These are phyloP conservation scores for Chymomyza procnemis DNA, from an alignment of 2,888 invertebrate species.

Conservation along the genomic window DNA sequence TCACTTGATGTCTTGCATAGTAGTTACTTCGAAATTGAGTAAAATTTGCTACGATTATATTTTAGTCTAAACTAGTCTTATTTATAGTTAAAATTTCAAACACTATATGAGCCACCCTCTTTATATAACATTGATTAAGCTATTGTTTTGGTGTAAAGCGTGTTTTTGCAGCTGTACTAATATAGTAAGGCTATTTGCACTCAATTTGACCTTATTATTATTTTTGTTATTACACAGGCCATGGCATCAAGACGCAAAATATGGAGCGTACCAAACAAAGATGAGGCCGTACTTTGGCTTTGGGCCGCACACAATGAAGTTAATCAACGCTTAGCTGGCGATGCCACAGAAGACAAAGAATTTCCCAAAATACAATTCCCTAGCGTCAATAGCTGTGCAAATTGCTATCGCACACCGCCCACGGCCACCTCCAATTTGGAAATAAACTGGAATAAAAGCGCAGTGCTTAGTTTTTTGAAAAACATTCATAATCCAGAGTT, in stretches of 20 bases:
- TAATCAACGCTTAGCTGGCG: conserved; percentile 91
- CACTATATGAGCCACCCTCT: too few relatives aligned
- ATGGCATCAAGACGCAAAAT: conserved; percentile 88
- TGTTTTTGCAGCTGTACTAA: conserved; percentile 10
- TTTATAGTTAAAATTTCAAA: too few relatives aligned
- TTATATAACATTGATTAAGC: too few relatives aligned
- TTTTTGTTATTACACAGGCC: conserved; percentile 77
- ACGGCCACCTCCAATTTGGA: conserved; percentile 37
- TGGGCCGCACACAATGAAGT: conserved; percentile 97
- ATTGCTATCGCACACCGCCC: conserved; percentile 79
- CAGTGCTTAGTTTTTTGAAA: conserved; percentile 75
- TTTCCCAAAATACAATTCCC: conserved; percentile 96
- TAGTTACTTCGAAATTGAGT: too few relatives aligned
- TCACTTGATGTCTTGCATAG: too few relatives aligned
- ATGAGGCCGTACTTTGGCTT: conserved; percentile 92
- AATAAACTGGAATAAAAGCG: conserved; percentile 73
- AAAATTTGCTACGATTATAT: too few relatives aligned
- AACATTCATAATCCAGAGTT: conserved; percentile 74
- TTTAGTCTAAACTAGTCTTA: too few relatives aligned
- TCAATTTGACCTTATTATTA: neutral
- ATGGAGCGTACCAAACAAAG: conserved; percentile 84
- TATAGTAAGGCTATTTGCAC: neutral
- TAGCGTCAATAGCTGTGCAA: conserved; percentile 82
- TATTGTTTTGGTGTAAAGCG: neutral
- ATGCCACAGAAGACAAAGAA: conserved; percentile 92